These are phyloP conservation scores for Gambelia wislizenii DNA, from an alignment of 2,797 vertebrate genomes.

Conservation along the genomic window DNA sequence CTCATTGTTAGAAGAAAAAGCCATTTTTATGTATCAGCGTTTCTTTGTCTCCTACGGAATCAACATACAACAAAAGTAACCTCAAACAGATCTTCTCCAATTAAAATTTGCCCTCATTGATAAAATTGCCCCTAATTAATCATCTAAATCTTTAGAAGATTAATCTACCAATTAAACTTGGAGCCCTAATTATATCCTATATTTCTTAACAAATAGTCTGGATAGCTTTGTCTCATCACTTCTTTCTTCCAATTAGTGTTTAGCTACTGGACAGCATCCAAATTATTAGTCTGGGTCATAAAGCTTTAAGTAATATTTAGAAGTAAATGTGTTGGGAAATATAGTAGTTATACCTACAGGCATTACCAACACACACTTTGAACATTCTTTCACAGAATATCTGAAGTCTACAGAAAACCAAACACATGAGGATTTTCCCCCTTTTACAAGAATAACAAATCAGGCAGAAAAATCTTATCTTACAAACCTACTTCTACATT, in stretches of 20 bases:
- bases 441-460: not conserved
- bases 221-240: constrained; percentile 6
- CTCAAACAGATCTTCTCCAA: not conserved
- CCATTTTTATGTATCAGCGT: not conserved
- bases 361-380: not conserved
- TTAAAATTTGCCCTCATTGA: constrained; percentile 10
- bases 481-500: not conserved
- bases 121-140: constrained; percentile 5
- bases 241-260: constrained; percentile 28
- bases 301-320: constrained; percentile 29
- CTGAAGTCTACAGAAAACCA: not conserved
- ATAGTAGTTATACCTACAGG: not conserved
- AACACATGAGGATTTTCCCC: not conserved
- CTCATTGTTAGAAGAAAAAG: not conserved
- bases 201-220: constrained; percentile 28
- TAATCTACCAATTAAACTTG: constrained; percentile 22
- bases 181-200: constrained; percentile 13
- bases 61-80: not conserved
- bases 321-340: constrained; percentile 3
- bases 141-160: constrained; percentile 3
- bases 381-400: not conserved
- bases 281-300: constrained; percentile 29
- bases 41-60: not conserved
- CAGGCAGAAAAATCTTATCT: not conserved
- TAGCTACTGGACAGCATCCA: constrained; percentile 21